Evolutionary conservation across 1,140 invertebrate genomes (phyloP), one percentile per base, ranked within the genome.

Genomic region (Octopus bimaculoides): DNA sequence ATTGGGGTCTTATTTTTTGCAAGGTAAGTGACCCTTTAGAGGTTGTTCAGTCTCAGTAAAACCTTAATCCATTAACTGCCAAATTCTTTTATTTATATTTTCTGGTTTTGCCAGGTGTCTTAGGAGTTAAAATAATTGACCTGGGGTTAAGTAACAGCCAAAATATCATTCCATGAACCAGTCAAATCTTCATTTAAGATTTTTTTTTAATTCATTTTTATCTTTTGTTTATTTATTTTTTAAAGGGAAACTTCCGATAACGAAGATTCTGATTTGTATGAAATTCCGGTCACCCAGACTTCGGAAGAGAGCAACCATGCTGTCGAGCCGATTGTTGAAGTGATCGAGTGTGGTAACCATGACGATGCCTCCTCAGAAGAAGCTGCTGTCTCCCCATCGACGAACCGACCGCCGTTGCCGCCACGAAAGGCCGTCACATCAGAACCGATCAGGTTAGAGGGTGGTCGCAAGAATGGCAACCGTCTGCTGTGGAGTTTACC

Each of bases 181-280:
- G 26, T 41, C 3, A 41, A 41, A 41, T 41, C 26, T 41, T 41
- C 26, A 41, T 41, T 41, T 41, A 41, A 41, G 26, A 41, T 41
- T 41, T 41, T 41, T 41, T 41, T 41, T 41, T n/a, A n/a, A n/a
- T 41, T 41, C 26, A 41, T 41, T 41, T 41, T 41, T 41, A 41
- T 41, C 26, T 41, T 41, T 41, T 41, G 3, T 41, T 41, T 41
- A 41, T 41, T 41, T 41, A 41, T 41, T 41, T 41, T 41, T 41
- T 41, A 41, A 41, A 41, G 26, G 26, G 26, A 41, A 41, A 41
- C 26, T 41, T 41, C 26, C 26, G 26, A 82, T 1, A 79, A 78
- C 17, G 81, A 82, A 75, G 82, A 80, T 20, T 79, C 78, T 20
- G 83, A 81, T 69, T 75, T 84, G 76, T 84, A 84, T 77, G 83